These are phyloP conservation scores for Clostera curtula DNA, from an alignment of 2,888 invertebrate species.

Conservation along the genomic window DNA sequence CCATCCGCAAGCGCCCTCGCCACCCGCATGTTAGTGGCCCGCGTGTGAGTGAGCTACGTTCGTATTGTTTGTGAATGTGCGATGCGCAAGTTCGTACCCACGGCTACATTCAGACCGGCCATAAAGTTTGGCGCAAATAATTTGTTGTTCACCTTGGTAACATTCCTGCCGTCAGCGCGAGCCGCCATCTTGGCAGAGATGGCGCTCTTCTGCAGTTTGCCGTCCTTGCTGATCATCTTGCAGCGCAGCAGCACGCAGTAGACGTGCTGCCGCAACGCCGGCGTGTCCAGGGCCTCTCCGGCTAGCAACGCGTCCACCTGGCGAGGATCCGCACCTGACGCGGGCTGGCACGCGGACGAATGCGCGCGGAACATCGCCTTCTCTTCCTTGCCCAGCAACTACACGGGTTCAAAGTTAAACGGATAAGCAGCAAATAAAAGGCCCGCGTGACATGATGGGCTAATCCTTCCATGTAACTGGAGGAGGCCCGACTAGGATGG, in stretches of 20 bases:
- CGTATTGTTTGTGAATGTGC: too few relatives aligned
- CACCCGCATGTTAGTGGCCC: too few relatives aligned
- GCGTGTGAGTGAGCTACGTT: too few relatives aligned
- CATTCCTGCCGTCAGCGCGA: constrained; percentile 37
- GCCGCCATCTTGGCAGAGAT: constrained; percentile 41
- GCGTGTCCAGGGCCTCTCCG: constrained; percentile 36
- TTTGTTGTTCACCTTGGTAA: constrained; percentile 38
- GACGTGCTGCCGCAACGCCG: constrained; percentile 44
- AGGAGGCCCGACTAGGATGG: too few relatives aligned
- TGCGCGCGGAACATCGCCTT: constrained; percentile 61
- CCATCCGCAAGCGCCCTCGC: too few relatives aligned
- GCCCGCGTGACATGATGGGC: too few relatives aligned
- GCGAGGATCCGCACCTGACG: constrained; percentile 34
- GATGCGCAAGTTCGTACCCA: too few relatives aligned
- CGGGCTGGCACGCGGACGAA: constrained; percentile 46
- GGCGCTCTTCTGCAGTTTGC: constrained; percentile 55
- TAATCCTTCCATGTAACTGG: too few relatives aligned
- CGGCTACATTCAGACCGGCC: too few relatives aligned
- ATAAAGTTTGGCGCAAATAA: too few relatives aligned
- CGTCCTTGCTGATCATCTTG: constrained; percentile 61
- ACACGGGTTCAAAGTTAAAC: not conserved
- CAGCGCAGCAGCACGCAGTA: constrained; percentile 60
- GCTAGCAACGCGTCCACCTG: constrained; percentile 37
- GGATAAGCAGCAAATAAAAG: too few relatives aligned
- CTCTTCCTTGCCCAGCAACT: constrained; percentile 55